phyloP scores from a whole-genome alignment of 2,888 invertebrate genomes.

The Nomada lathburiana region DNA sequence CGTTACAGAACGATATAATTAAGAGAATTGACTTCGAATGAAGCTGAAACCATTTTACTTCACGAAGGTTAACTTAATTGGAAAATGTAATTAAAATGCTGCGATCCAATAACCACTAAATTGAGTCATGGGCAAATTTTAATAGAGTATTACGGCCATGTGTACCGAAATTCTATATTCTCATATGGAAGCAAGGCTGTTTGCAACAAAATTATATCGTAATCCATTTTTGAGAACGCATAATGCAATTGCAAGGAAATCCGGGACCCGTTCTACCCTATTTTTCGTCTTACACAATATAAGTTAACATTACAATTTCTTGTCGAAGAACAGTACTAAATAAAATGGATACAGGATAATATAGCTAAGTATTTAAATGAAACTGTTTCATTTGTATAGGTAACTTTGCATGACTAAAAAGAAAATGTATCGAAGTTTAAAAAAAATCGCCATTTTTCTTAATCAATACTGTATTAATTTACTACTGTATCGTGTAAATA shows the following conservation, averaged over 20 bases:
- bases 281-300: too few relatives aligned
- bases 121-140: slow-evolving; percentile 40
- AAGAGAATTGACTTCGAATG: not conserved
- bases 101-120: slow-evolving; percentile 43
- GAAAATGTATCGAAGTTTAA: too few relatives aligned
- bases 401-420: too few relatives aligned
- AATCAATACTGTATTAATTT: too few relatives aligned
- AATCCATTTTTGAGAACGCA: not conserved
- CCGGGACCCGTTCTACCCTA: too few relatives aligned
- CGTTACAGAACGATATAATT: not conserved
- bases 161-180: slow-evolving; percentile 55
- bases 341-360: too few relatives aligned
- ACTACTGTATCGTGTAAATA: not conserved
- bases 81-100: slow-evolving; percentile 56
- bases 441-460: too few relatives aligned
- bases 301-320: too few relatives aligned
- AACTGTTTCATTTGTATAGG: too few relatives aligned
- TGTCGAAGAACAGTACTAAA: too few relatives aligned
- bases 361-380: too few relatives aligned
- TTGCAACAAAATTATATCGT: not conserved
- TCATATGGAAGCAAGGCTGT: slow-evolving; percentile 7
- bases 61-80: slow-evolving; percentile 71
- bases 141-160: slow-evolving; percentile 35
- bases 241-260: too few relatives aligned
- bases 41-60: slow-evolving; percentile 23